Conservation (phyloP, 2,888 invertebrate genomes). For the Linnaemya tessellans region DNA sequence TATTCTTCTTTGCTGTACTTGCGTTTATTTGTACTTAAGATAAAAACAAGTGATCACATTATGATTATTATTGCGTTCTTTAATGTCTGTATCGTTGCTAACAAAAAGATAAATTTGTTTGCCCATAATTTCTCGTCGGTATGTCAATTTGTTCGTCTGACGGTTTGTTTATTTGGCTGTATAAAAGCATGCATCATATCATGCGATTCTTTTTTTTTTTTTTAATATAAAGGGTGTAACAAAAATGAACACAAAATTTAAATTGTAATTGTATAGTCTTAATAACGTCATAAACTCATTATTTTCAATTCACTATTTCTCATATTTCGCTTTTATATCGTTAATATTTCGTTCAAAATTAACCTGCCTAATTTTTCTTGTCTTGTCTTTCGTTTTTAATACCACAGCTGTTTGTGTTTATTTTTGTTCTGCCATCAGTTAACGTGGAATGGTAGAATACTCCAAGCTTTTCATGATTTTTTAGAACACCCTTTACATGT, state of each 20-base stretch:
- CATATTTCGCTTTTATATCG: too few relatives aligned
- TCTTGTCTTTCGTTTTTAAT: too few relatives aligned
- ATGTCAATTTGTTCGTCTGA: constrained; percentile 24
- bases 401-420: too few relatives aligned
- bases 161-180: constrained; percentile 28
- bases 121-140: constrained; percentile 29
- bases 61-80: constrained; percentile 53
- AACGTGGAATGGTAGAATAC: too few relatives aligned
- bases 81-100: not conserved
- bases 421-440: not conserved
- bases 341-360: too few relatives aligned
- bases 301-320: too few relatives aligned
- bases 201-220: not conserved
- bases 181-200: constrained; percentile 25
- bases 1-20: constrained; percentile 11
- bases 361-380: too few relatives aligned
- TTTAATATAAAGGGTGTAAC: too few relatives aligned
- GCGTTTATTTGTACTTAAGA: constrained; percentile 42
- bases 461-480: too few relatives aligned
- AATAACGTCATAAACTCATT: too few relatives aligned
- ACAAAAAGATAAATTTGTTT: constrained; percentile 27
- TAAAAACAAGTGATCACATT: constrained; percentile 62
- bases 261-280: too few relatives aligned
- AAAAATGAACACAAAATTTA: too few relatives aligned
- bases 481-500: not conserved